Base-by-base conservation (phyloP, 2,797 vertebrate species). In the Manis crassicaudata region DNA sequence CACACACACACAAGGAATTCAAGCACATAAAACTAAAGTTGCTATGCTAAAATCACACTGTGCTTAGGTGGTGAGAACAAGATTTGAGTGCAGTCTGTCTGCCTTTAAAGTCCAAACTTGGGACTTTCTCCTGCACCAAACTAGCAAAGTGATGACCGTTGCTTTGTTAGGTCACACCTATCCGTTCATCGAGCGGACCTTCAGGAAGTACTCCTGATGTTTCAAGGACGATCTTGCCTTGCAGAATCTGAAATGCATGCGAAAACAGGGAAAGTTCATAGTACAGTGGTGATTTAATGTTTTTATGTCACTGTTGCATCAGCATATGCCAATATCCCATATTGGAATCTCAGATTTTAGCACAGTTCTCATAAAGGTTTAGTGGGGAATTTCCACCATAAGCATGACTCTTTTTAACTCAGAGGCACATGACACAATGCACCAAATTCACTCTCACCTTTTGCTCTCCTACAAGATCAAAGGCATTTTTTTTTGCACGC, bases 401-500 rank as follows among this genome's bases (percentile, higher is more conserved):
- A 84, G 10, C 37, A 73, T 82, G 52, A 72, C 37, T 43, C 17
- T 32, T 54, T 77, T 93, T 80, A 65, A 76, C 54, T 90, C 54
- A 84, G 20, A 80, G 60, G 17, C 60, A 56, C 9, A 40, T 32
- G 52, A 54, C 25, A 83, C 13, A 32, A 54, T 14, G 37, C 7
- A 81, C 50, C 73, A 52, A 83, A 70, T 80, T 92, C 92, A 25
- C 37, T 87, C 70, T 65, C n/a, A 65, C 79, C 60, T 92, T 58
- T 82, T 91, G 73, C 52, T 76, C 16, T 50, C 62, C 27, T 76
- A 70, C 65, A 60, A 76, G 76, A 83, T 73, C 73, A 93, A 95
- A 95, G 5, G 29, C 72, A 90, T 50, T 92, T 94, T 72, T 72
- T 46, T 92, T 43, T 81, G 40, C 79, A 90, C 7, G 81, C 76